Base-by-base conservation (phyloP, 2,113 vertebrate genomes). In the Chlorodrepanis virens region DNA sequence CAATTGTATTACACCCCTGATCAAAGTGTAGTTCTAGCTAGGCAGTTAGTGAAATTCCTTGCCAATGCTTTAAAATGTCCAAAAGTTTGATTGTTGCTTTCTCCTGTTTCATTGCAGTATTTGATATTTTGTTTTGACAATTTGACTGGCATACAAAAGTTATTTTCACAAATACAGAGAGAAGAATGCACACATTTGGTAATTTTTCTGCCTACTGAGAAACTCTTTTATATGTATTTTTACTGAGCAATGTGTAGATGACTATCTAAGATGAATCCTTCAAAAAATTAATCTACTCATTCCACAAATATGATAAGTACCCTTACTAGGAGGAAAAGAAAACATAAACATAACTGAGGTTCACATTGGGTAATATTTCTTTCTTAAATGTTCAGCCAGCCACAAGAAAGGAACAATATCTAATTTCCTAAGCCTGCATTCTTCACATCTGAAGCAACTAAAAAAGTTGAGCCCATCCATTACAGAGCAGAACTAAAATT, bases 1-100 rank as follows among this genome's bases (percentile, higher is more conserved):
- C 18, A 67, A 53, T 23, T 42, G 18, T 0, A 1, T 40, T 53
- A 21, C 8, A 33, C 4, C 3, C 19, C 24, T 40, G 3, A 6
- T 91, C 17, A 57, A 69, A 64, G 59, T 23, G 31, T 14, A 15
- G 18, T 52, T 74, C 31, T 17, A 83, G 49, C 4, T 49, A 20
- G 25, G 28, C 33, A 61, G 12, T 52, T 27, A 47, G 9, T 74
- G 50, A 72, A 83, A 81, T 53, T 54, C 33, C 11, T 67, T 69
- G 21, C 2, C 20, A 87, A 8, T 23, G 6, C 3, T 70, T 81
- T 35, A 63, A 65, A 59, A 64, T 22, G 11, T 14, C 12, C 37
- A 63, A 31, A 74, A 68, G 35, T 77, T 83, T 61, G 10, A 23
- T 9, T 74, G 9, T 21, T 77, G 27, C 12, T 89, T 81, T 70